A percentile compares a stretch with the other conserved stretches of the same genome.
phyloP scores from a whole-genome alignment of 64 coral and sea anemone species.

The Pachyseris speciosa region DNA sequence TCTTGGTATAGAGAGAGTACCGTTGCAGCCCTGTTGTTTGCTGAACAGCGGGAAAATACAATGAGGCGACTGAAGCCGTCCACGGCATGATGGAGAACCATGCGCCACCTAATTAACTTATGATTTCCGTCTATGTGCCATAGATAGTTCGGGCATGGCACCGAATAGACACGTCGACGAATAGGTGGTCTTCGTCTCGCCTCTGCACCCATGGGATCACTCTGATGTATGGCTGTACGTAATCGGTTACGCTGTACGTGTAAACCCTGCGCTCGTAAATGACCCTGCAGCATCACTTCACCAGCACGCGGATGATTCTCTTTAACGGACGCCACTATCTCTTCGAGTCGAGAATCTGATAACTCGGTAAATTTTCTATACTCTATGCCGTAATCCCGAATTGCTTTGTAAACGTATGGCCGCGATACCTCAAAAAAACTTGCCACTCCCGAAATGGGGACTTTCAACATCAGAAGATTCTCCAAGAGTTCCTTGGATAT shows the following conservation, averaged over 20 bases:
- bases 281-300: background rate
- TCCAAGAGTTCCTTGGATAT: background rate
- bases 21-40: slow-evolving; percentile 8
- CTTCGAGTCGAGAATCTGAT: background rate
- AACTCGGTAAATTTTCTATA: background rate
- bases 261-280: background rate
- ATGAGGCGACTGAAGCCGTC: slow-evolving; percentile 17
- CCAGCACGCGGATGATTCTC: background rate
- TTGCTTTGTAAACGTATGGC: background rate
- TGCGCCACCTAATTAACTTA: slow-evolving; percentile 59
- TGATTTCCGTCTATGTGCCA: slow-evolving; percentile 78
- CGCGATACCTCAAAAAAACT: no score
- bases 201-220: background rate
- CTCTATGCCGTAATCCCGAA: background rate
- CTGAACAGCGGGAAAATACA: slow-evolving; percentile 7
- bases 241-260: slow-evolving; percentile 6
- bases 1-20: slow-evolving; percentile 10
- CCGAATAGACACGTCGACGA: background rate
- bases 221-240: background rate
- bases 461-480: background rate
- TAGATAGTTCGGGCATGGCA: slow-evolving; percentile 55
- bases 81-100: slow-evolving; percentile 32
- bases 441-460: background rate
- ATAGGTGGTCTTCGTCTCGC: background rate
- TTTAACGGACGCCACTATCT: background rate